Percentiles rank a stretch among this genome's conserved stretches.
These are phyloP conservation scores for Zoroaster sp. DNA, from an alignment of 53 echinoderm and acorn worm species.

Conservation along the genomic window DNA sequence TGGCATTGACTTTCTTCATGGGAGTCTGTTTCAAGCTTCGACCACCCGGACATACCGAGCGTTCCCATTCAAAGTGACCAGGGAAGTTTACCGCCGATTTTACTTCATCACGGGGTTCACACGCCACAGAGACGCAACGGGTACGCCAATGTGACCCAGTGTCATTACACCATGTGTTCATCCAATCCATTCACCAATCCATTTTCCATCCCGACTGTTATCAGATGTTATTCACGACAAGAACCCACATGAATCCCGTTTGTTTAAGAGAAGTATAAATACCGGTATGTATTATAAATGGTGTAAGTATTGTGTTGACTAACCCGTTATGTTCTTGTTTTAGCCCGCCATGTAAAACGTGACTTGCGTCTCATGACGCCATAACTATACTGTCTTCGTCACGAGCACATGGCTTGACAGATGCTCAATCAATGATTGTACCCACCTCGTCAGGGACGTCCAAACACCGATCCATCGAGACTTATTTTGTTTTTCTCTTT, in stretches of 20 bases:
- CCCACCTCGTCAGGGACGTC: not conserved
- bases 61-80: not conserved
- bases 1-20: not conserved
- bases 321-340: not conserved
- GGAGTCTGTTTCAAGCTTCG: not conserved
- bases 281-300: conserved; percentile 29
- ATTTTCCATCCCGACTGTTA: conserved; percentile 34
- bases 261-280: conserved; percentile 42
- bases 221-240: conserved; percentile 3
- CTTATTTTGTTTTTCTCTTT: not conserved
- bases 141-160: not conserved
- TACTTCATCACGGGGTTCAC: not conserved
- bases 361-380: not conserved
- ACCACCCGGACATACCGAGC: not conserved
- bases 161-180: not conserved
- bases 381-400: not conserved
- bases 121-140: not conserved
- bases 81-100: not conserved
- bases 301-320: not conserved
- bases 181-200: conserved; percentile 42
- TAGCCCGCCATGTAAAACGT: not conserved
- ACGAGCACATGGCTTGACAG: not conserved
- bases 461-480: not conserved
- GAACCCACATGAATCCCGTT: conserved; percentile 19
- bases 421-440: not conserved